A percentile compares a stretch with the other conserved stretches of the same genome.
These are phyloP conservation scores for Phasia obesa DNA, from an alignment of 2,888 invertebrate species.

Conservation along the genomic window DNA sequence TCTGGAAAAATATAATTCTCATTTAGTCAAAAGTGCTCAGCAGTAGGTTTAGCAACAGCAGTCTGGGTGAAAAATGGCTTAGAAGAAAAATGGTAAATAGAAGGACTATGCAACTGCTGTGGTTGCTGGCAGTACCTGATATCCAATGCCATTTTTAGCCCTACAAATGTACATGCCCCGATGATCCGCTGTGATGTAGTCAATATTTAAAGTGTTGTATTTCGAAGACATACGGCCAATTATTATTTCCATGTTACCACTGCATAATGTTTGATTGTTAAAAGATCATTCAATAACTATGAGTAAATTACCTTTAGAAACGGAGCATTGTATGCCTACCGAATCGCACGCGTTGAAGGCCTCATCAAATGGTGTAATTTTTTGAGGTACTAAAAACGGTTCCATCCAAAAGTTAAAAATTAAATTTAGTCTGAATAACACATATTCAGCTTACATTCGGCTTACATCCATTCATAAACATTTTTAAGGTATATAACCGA, in stretches of 20 bases:
- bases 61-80: too few relatives aligned
- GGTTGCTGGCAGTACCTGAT: too few relatives aligned
- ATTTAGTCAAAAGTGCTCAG: too few relatives aligned
- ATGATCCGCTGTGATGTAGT: conserved; percentile 85
- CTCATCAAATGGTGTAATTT: conserved; percentile 88
- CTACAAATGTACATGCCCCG: conserved; percentile 87
- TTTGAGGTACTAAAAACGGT: conserved; percentile 83
- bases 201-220: conserved; percentile 85
- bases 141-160: conserved; percentile 86
- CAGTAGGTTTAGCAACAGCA: too few relatives aligned
- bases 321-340: conserved; percentile 85
- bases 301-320: conserved; percentile 86
- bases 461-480: too few relatives aligned
- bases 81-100: too few relatives aligned
- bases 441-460: neutral
- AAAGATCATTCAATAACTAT: conserved; percentile 86
- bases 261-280: conserved; percentile 81
- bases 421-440: neutral
- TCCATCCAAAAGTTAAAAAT: conserved; percentile 1
- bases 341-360: conserved; percentile 89
- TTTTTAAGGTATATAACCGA: too few relatives aligned
- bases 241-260: conserved; percentile 80
- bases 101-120: too few relatives aligned
- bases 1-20: too few relatives aligned
- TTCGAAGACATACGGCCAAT: conserved; percentile 81